Evolutionary conservation across 2,113 vertebrate species (phyloP).

Genomic region (Cathartes aura): DNA sequence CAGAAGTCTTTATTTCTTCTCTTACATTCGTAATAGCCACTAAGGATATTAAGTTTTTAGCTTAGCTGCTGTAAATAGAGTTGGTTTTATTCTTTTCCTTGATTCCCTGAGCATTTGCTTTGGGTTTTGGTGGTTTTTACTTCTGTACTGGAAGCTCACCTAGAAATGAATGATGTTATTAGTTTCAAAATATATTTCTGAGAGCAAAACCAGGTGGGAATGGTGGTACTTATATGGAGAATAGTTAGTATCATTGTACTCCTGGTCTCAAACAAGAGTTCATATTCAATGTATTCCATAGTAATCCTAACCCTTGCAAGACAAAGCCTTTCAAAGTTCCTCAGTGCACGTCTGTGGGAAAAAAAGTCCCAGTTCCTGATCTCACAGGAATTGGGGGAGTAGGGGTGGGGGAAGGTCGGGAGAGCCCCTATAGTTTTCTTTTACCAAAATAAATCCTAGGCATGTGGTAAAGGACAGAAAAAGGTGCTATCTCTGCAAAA

Average conservation of each 20-base stretch:
- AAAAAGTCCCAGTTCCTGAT: not conserved
- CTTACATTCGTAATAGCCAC: not conserved
- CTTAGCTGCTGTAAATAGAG: not conserved
- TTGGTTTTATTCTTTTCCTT: not conserved
- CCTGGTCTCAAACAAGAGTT: not conserved
- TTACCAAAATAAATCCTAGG: not conserved
- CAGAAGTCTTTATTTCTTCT: not conserved
- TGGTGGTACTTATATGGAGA: not conserved
- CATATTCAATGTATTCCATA: not conserved
- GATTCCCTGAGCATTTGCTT: not conserved
- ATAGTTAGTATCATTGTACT: not conserved
- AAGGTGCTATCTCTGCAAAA: not conserved
- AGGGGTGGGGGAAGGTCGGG: too few relatives aligned
- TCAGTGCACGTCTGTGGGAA: not conserved
- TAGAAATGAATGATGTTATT: not conserved
- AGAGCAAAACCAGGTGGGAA: not conserved
- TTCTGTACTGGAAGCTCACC: not conserved
- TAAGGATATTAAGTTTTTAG: not conserved
- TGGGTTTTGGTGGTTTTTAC: not conserved
- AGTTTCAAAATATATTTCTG: not conserved
- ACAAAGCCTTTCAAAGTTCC: not conserved
- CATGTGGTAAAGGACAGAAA: not conserved
- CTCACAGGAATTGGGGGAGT: rapidly evolving
- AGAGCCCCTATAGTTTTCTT: not conserved
- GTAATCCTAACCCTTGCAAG: not conserved